Base-by-base conservation (phyloP, 2,797 vertebrate species). In the Microcaecilia unicolor region DNA sequence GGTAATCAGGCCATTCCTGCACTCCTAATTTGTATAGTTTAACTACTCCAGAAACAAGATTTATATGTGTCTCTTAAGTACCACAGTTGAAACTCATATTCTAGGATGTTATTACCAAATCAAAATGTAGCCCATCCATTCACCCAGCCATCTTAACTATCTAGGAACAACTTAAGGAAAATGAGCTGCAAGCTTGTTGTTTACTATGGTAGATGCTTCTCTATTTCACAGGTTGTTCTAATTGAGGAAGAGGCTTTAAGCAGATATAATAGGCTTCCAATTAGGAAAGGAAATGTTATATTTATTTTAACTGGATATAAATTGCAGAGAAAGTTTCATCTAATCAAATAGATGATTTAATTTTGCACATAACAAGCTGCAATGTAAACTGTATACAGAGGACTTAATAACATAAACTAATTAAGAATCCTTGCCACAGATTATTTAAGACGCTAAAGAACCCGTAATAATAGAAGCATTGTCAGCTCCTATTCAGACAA, bases 221-320 rank as follows among this genome's bases (percentile, higher is more conserved):
- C 16, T 29, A 3, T 25, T 14, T 23, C 10, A 41, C 16, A 30
- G 6, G 60, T 56, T 45, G n/a, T 27, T 45, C 40, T 37, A 27
- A 34, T 51, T 51, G 23, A 7, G 48, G 13, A 9, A 41, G 9
- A 16, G 43, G 32, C 25, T 9, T n/a, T 21, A 12, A 53, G 19
- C 4, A 45, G 58, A 48, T 12, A 31, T 4, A 22, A 0, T 14
- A 51, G 48, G n/a, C 32, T 13, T 28, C 8, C 13, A 18, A 10
- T 30, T 47, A 48, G 55, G 13, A 51, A 48, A 42, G 44, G 31
- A 1, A 2, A 1, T 6, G 28, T 31, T 26, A 2, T 22, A 6
- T 3, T n/a, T n/a, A 1, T 32, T n/a, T 50, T 47, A 16, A 20
- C 4, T 34, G 3, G 27, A 46, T n/a, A n/a, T n/a, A 42, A 39